These are phyloP conservation scores for Isurus oxyrinchus DNA, from an alignment of 2,113 vertebrate species.

Conservation along the genomic window DNA sequence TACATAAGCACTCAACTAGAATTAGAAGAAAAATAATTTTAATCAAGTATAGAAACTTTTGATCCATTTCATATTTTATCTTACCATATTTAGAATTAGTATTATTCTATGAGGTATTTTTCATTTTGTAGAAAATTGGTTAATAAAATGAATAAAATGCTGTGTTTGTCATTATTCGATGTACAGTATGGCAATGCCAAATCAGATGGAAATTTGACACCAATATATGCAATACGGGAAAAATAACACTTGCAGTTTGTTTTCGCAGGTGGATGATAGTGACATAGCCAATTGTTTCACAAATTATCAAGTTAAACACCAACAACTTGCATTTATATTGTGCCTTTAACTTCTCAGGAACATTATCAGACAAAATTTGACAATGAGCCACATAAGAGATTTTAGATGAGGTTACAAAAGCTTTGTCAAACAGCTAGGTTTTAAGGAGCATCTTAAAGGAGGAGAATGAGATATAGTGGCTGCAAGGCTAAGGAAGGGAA, in stretches of 20 bases:
- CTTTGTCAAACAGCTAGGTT: not conserved
- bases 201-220: not conserved
- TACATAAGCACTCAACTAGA: not conserved
- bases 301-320: not conserved
- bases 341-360: not conserved
- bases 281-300: not conserved
- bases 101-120: not conserved
- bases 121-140: slow-evolving; percentile 34
- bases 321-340: not conserved
- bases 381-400: not conserved
- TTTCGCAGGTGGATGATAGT: not conserved
- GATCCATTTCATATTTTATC: not conserved
- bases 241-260: not conserved
- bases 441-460: not conserved
- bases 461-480: not conserved
- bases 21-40: not conserved
- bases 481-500: not conserved
- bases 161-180: not conserved
- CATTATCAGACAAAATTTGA: not conserved
- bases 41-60: not conserved
- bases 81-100: not conserved
- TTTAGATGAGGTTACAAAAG: not conserved
- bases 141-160: not conserved
- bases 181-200: not conserved
- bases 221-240: not conserved